Percentiles rank a stretch among this genome's conserved stretches.
phyloP scores from a whole-genome alignment of 1,140 invertebrate genomes.

The Anoplolepis gracilipes region DNA sequence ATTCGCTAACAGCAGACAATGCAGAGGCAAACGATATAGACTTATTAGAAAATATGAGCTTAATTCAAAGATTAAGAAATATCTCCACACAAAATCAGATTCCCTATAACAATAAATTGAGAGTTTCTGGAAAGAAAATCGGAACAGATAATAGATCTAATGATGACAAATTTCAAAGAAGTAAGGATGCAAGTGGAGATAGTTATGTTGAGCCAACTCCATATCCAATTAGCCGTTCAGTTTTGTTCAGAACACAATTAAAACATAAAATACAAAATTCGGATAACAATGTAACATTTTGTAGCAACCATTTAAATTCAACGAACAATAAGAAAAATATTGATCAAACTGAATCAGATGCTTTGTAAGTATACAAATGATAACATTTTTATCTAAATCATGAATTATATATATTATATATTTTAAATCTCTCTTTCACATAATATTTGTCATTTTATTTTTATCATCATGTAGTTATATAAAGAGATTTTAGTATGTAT shows the following conservation, averaged over 20 bases:
- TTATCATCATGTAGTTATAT: not conserved
- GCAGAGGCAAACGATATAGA: not conserved
- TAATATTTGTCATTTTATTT: not conserved
- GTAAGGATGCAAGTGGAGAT: not conserved
- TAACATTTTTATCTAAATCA: not conserved
- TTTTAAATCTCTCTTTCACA: not conserved
- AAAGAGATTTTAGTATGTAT: not conserved
- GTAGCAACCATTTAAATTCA: not conserved
- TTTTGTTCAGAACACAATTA: conserved; percentile 44
- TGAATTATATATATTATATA: not conserved
- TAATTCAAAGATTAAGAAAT: conserved; percentile 50
- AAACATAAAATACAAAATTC: conserved; percentile 14
- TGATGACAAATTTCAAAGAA: not conserved
- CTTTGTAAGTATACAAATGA: conserved; percentile 46
- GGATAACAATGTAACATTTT: not conserved
- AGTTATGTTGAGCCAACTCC: conserved; percentile 50
- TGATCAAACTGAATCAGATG: not conserved
- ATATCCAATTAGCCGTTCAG: conserved; percentile 37
- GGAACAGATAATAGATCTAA: not conserved
- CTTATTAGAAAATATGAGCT: conserved; percentile 38
- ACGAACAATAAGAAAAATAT: not conserved
- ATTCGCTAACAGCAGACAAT: not conserved
- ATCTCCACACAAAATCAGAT: not conserved
- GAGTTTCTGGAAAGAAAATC: not conserved
- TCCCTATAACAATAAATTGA: not conserved